Evolutionary conservation across 2,797 vertebrate genomes (phyloP).

Genomic region (Picus viridis): DNA sequence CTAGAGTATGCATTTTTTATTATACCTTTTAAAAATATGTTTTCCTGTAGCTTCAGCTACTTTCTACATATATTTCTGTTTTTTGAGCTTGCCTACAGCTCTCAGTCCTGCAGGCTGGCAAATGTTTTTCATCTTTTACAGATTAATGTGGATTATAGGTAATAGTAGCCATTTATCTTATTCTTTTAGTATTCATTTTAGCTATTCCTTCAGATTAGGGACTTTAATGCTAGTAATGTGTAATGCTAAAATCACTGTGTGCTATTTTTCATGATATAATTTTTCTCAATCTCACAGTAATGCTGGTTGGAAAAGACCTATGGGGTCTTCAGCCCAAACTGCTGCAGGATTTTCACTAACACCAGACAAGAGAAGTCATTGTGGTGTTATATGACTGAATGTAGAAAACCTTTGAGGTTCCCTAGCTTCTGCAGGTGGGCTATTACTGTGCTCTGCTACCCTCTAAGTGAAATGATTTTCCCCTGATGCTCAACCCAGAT

Average conservation of each 20-base stretch:
- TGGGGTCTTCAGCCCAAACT: fast-evolving
- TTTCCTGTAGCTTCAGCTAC: background rate
- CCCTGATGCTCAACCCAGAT: background rate
- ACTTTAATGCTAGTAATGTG: background rate
- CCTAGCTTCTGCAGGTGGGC: background rate
- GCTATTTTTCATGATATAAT: background rate
- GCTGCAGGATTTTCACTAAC: background rate
- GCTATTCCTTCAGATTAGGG: background rate
- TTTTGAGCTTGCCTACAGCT: background rate
- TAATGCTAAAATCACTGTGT: background rate
- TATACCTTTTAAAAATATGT: background rate
- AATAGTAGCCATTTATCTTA: background rate
- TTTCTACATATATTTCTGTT: background rate
- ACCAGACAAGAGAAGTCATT: background rate
- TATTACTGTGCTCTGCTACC: background rate
- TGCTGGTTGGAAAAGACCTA: background rate
- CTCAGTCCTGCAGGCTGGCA: background rate
- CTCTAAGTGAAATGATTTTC: background rate
- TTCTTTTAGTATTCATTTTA: background rate
- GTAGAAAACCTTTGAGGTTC: background rate
- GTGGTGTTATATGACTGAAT: background rate
- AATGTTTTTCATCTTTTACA: background rate
- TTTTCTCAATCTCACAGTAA: background rate
- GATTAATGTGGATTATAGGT: background rate
- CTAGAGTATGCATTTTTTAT: background rate